Evolutionary conservation across 2,797 vertebrate species (phyloP), one percentile per base, ranked within the genome.

Genomic region (Eidolon dupreanum): DNA sequence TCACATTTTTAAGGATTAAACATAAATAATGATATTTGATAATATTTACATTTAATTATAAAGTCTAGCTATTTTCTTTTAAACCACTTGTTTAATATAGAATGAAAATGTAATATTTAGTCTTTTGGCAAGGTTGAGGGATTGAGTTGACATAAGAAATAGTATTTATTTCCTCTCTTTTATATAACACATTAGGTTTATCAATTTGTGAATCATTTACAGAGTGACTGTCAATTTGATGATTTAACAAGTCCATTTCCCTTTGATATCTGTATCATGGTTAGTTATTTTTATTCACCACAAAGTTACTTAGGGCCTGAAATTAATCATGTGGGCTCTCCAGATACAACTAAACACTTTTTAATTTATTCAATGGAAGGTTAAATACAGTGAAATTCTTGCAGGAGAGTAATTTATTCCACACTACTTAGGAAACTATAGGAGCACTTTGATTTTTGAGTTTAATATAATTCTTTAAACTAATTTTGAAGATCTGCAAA

Each of bases 291-390:
- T 95, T 97, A 97, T 95, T 98, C 85, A 97, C 57, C 70, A 89
- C 71, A 70, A 13, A n/a, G 77, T 97, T 98, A 87, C 82, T 97
- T 98, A 98, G 83, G 97, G 97, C 92, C 90, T 97, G 95, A 98
- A 81, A 98, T 98, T 95, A 98, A 90, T 97, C 97, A 96, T 94
- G 90, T 96, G 97, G 59, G 90, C 97, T 98, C 96, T 97, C 94
- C 96, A 97, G 93, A 98, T 95, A 55, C 81, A 98, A 96, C 85
- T 97, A 98, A 97, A 4, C 1, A 61, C 91, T 98, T 98, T 95
- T 98, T 98, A 97, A 98, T 98, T 98, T 98, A 97, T 93, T 82
- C 74, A 98, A 97, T 97, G 98, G 96, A 96, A 98, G 92, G 94
- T 43, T 92, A 83, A 95, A 97, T 96, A 91, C 81, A 92, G 49